A percentile compares a stretch with the other conserved stretches of the same genome.
phyloP scores from a whole-genome alignment of 1,140 invertebrate species.

The Euura lappo region DNA sequence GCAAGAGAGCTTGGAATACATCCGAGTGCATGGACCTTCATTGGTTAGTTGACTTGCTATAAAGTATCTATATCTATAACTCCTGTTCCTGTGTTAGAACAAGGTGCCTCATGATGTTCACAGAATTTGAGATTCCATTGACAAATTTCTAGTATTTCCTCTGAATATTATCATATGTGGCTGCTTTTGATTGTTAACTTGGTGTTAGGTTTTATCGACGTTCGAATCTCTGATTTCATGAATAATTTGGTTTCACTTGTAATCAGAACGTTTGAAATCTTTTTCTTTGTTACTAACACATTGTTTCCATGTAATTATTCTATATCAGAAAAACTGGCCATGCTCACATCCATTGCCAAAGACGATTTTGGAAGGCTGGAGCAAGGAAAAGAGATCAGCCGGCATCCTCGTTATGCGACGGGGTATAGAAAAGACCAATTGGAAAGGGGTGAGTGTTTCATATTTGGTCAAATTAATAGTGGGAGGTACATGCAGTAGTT shows the following conservation, averaged over 20 bases:
- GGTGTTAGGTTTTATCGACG: no score
- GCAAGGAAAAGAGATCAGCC: not conserved
- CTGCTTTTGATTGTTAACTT: no score
- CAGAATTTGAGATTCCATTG: no score
- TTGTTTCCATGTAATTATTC: not conserved
- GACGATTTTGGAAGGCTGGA: conserved; percentile 13
- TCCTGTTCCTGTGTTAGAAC: no score
- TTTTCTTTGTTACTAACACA: not conserved
- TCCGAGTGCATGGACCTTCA: conserved; percentile 13
- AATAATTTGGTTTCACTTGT: not conserved
- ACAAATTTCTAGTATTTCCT: no score
- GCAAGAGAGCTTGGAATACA: conserved; percentile 14
- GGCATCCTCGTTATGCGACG: conserved; percentile 13
- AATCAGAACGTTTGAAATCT: not conserved
- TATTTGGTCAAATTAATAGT: no score
- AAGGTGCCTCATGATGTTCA: no score
- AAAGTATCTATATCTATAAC: no score
- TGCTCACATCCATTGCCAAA: conserved; percentile 13
- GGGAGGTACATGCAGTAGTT: no score
- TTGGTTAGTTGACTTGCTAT: not conserved
- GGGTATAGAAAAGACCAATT: not conserved
- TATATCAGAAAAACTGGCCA: conserved; percentile 11
- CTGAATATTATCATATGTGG: no score
- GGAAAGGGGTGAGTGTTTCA: not conserved
- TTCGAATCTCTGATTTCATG: no score